Percentiles rank a stretch among this genome's conserved stretches.
Evolutionary conservation across 2,113 vertebrate genomes (phyloP).

Genomic region (Laterallus jamaicensis): DNA sequence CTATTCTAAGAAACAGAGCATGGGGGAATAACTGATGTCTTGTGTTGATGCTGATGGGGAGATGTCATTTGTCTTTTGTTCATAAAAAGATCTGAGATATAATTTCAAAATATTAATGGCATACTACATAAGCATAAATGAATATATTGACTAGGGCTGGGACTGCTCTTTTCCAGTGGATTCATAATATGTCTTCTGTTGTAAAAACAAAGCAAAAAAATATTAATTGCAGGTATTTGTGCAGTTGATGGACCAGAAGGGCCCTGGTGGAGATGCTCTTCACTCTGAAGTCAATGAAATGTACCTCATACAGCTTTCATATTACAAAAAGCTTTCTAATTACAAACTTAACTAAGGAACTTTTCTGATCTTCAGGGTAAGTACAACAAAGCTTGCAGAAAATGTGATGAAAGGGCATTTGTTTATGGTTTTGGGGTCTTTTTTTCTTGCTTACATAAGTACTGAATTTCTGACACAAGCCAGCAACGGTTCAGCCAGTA

Average conservation of each 20-base stretch:
- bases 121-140: background rate
- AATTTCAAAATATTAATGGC: conserved; percentile 23
- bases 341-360: background rate
- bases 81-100: background rate
- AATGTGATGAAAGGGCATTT: background rate
- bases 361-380: background rate
- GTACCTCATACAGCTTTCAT: too few relatives aligned
- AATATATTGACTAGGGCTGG: background rate
- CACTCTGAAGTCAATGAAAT: background rate
- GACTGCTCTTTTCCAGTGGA: background rate
- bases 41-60: background rate
- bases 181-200: background rate
- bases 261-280: background rate
- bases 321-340: background rate
- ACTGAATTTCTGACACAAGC: background rate
- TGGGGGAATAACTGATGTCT: background rate
- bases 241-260: background rate
- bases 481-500: background rate
- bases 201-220: background rate
- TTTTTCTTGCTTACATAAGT: background rate
- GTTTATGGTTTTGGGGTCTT: background rate
- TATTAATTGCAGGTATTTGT: too few relatives aligned
- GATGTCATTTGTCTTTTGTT: conserved; percentile 32
- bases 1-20: conserved; percentile 1
- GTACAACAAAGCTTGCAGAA: background rate